phyloP scores from a whole-genome alignment of 2,888 invertebrate genomes.

The Drosophila phalerata region DNA sequence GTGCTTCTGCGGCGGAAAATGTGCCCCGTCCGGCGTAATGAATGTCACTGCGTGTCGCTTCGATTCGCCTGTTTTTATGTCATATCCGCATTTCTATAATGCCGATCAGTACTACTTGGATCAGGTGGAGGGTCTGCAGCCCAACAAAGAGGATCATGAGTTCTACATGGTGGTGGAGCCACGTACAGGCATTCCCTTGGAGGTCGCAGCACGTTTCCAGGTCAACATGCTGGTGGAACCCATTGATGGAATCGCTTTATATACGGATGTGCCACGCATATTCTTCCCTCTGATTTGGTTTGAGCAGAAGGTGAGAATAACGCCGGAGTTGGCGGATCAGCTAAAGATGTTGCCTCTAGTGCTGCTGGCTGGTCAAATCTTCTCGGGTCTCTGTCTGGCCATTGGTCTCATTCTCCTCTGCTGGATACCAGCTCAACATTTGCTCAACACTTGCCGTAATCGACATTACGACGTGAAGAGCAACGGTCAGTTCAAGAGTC shows the following conservation, averaged over 20 bases:
- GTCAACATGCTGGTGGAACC: conserved; percentile 91
- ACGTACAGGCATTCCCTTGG: conserved; percentile 90
- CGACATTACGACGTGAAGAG: conserved; percentile 65
- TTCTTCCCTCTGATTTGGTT: conserved; percentile 93
- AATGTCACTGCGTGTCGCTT: conserved; percentile 92
- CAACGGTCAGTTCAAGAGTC: conserved; percentile 69
- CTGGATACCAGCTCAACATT: conserved; percentile 79
- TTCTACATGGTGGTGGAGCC: conserved; percentile 92
- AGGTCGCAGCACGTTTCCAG: conserved; percentile 92
- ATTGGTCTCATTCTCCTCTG: conserved; percentile 85
- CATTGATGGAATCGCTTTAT: conserved; percentile 88
- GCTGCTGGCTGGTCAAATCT: conserved; percentile 86
- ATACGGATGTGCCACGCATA: conserved; percentile 88
- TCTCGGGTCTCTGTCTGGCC: conserved; percentile 86
- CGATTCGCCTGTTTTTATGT: conserved; percentile 93
- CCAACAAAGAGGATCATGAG: conserved; percentile 89
- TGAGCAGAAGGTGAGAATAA: conserved; percentile 89
- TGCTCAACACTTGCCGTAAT: conserved; percentile 54
- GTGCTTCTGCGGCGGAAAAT: conserved; percentile 91
- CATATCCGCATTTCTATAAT: conserved; percentile 93
- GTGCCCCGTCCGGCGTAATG: conserved; percentile 90
- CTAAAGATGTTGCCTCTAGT: conserved; percentile 87
- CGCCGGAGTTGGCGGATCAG: conserved; percentile 87
- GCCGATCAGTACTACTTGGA: conserved; percentile 90
- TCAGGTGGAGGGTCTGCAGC: conserved; percentile 89